Base-by-base conservation (phyloP, 1,140 invertebrate genomes). In the Formica exsecta region DNA sequence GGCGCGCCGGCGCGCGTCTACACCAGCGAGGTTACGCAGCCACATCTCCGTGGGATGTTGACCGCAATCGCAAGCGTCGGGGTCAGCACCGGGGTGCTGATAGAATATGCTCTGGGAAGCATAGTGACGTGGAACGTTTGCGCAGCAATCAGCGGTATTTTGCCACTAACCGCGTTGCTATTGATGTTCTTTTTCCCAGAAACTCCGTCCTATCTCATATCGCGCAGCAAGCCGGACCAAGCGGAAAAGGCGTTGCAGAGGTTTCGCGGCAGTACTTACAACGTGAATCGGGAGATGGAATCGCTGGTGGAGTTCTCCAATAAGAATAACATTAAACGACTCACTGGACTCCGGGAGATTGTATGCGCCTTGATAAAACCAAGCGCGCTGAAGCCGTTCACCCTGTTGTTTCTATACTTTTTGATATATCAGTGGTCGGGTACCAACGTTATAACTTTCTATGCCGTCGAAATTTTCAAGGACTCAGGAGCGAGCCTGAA, bases 401-500 rank as follows among this genome's bases (percentile, higher is more conserved):
- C 95, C 0, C 95, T 97, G 11, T 93, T 97, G 0, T 95, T 96
- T 4, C 62, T 96, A 0, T 97, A 97, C 91, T 97, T 97, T 93
- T 94, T 97, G 77, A 96, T 97, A 68, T 97, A 97, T 91, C 97
- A 97, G 90, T 97, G 97, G 95, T 97, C 96, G 44, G 97, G 97
- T 0, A 96, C 97, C 2, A 97, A 98, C 90, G 97, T 97, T 3
- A 96, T 98, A 25, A 97, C 98, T 22, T 98, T 98, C 89, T 98
- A 98, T 88, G 96, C 97, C 0, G 97, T 97, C 6, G 96, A 97
- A 86, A 97, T 98, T 4, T 98, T 98, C 93, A 94, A 96, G 91
- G 95, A 96, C 57, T 96, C 96, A 2, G 97, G 97, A 3, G 95
- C 96, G 1, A 94, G 94, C 3, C 94, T 97, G 16, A 95, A 97